A percentile compares a stretch with the other conserved stretches of the same genome.
phyloP scores from a whole-genome alignment of 2,113 vertebrate species.

The Podiceps cristatus region DNA sequence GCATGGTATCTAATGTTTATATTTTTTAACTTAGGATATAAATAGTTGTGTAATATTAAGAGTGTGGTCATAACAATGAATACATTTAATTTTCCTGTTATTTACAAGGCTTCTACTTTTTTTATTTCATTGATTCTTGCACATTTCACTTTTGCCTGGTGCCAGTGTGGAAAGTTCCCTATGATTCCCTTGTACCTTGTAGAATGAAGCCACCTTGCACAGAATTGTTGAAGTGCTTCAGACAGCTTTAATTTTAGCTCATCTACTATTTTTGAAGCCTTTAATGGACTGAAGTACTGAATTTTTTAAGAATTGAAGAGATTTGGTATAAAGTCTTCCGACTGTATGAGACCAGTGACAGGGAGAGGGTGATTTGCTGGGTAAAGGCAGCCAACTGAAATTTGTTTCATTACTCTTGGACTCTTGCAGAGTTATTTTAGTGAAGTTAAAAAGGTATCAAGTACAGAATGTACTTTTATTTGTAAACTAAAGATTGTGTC shows the following conservation, averaged over 20 bases:
- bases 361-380: not conserved
- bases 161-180: not conserved
- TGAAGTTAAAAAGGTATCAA: not conserved
- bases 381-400: not conserved
- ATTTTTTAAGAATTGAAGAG: not conserved
- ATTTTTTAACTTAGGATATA: not conserved
- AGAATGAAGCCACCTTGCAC: not conserved
- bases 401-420: not conserved
- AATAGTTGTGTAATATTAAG: not conserved
- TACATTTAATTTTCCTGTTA: not conserved
- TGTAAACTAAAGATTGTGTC: not conserved
- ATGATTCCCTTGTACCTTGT: not conserved
- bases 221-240: not conserved
- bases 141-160: not conserved
- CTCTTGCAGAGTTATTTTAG: not conserved
- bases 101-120: not conserved
- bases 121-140: not conserved
- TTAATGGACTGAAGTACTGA: not conserved
- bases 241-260: not conserved
- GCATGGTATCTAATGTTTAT: not conserved
- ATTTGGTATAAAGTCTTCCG: not conserved
- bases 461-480: not conserved
- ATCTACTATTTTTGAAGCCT: not conserved
- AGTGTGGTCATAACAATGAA: not conserved
- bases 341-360: rapidly evolving